These are phyloP conservation scores for Lucinisca nassula DNA, from an alignment of 2,888 invertebrate species.

Conservation along the genomic window DNA sequence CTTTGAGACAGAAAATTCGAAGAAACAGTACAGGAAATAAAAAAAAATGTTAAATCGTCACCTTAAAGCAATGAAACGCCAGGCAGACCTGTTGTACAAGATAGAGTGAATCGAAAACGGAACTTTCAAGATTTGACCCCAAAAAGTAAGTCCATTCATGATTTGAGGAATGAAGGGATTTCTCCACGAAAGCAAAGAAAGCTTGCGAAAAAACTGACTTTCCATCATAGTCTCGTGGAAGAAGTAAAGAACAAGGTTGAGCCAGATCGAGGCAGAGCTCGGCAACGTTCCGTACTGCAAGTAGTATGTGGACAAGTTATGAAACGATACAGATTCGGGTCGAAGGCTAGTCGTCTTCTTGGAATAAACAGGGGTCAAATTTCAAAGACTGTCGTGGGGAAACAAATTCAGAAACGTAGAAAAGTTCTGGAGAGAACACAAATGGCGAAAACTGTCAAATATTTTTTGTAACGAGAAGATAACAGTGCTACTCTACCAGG, in stretches of 20 bases:
- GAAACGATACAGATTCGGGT: not conserved
- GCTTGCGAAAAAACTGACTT: constrained; percentile 1
- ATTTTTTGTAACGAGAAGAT: constrained; percentile 43
- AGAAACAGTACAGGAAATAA: too few species aligned
- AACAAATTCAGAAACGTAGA: not conserved
- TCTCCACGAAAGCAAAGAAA: not conserved
- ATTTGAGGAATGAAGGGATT: constrained; percentile 7
- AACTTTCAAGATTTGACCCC: constrained; percentile 18
- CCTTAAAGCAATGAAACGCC: too few species aligned
- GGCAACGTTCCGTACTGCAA: not conserved
- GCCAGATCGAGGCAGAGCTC: not conserved
- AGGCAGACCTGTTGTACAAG: too few species aligned
- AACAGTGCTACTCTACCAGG: constrained; percentile 47
- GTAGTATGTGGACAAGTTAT: not conserved
- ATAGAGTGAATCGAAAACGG: too few species aligned
- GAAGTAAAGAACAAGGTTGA: not conserved
- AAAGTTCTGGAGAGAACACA: not conserved
- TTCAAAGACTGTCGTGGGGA: not conserved
- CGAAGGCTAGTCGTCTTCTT: not conserved
- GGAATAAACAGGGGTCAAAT: not conserved
- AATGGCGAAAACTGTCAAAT: not conserved
- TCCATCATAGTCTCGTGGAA: not conserved
- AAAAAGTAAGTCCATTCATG: not conserved
- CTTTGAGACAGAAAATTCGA: too few species aligned
- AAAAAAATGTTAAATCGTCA: too few species aligned